A percentile compares a stretch with the other conserved stretches of the same genome.
Conservation (phyloP, 2,113 vertebrate species). For the Psammodynastes pulverulentus region DNA sequence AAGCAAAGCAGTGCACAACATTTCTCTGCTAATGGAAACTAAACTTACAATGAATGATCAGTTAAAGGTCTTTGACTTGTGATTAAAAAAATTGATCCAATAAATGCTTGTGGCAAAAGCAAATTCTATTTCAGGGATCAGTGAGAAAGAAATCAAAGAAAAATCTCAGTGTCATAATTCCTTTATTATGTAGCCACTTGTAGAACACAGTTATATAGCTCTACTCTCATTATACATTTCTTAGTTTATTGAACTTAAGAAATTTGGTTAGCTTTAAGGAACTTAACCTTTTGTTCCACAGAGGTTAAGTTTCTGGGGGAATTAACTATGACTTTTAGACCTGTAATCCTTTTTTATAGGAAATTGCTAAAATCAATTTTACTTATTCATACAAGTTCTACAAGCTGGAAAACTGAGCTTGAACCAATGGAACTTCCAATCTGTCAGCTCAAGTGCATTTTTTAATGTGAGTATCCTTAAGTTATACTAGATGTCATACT, state of each 20-base stretch:
- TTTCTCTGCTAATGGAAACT: background rate
- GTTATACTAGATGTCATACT: too few relatives aligned
- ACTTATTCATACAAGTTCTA: background rate
- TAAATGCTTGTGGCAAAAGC: background rate
- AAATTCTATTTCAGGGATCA: background rate
- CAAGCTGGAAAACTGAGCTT: background rate
- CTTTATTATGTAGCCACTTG: background rate
- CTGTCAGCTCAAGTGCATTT: background rate
- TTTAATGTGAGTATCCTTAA: background rate
- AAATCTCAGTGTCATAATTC: background rate
- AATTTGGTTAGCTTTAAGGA: background rate
- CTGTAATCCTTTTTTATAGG: background rate
- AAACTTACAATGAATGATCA: background rate
- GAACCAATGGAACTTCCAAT: background rate
- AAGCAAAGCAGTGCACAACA: background rate
- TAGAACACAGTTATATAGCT: background rate
- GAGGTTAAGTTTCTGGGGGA: background rate
- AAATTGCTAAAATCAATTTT: background rate
- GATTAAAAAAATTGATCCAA: background rate
- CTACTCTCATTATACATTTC: background rate
- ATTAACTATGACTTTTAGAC: background rate
- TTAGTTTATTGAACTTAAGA: background rate
- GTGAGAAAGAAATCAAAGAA: background rate
- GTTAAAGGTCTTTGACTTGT: background rate
- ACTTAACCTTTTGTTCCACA: background rate